A percentile compares a stretch with the other conserved stretches of the same genome.
phyloP scores from a whole-genome alignment of 2,797 vertebrate species.

The Cryptoprocta ferox region DNA sequence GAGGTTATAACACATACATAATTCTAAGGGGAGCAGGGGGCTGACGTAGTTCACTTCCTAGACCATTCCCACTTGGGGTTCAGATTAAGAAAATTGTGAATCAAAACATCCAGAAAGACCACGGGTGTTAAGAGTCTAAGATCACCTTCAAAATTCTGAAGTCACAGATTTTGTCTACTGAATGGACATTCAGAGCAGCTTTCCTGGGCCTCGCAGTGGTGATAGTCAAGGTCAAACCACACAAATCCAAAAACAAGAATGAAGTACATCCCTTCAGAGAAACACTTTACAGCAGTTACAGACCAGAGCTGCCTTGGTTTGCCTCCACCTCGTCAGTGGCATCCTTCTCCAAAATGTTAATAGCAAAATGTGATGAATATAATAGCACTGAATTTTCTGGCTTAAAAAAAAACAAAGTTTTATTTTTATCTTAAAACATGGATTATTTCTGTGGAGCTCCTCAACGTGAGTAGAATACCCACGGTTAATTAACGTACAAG shows the following conservation, averaged over 20 bases:
- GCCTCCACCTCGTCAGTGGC: too few species aligned
- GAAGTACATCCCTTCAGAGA: not conserved
- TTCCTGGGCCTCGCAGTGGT: not conserved
- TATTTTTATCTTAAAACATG: constrained; percentile 20
- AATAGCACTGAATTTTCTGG: not conserved
- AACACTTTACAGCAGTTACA: not conserved
- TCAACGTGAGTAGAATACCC: not conserved
- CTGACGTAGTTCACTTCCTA: not conserved
- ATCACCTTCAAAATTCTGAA: not conserved
- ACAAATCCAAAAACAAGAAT: not conserved
- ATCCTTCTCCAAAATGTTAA: not conserved
- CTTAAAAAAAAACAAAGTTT: constrained; percentile 11
- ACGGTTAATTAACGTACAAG: not conserved
- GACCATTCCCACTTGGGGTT: not conserved
- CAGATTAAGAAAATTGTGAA: not conserved
- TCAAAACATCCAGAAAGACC: not conserved
- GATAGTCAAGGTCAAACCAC: not conserved
- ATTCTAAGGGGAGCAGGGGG: not conserved
- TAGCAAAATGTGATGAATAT: not conserved
- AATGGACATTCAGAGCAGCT: not conserved
- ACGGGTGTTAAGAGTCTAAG: not conserved
- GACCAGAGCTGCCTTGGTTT: not conserved
- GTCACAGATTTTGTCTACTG: not conserved
- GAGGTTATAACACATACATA: not conserved
- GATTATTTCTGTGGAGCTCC: constrained; percentile 8